Evolutionary conservation across 2,888 invertebrate species (phyloP), one percentile per base, ranked within the genome.

Genomic region (Tetramorium bicarinatum): DNA sequence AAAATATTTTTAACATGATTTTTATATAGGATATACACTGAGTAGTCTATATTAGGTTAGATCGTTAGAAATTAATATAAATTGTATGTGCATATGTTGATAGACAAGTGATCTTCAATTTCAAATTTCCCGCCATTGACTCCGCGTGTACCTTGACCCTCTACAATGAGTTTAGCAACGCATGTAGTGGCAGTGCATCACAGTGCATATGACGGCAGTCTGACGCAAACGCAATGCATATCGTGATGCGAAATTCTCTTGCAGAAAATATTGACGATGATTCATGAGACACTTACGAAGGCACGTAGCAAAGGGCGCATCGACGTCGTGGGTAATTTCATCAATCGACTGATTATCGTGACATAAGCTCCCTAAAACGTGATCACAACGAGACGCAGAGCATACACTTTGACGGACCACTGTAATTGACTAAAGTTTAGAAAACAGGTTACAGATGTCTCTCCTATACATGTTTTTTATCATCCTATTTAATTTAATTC

Each of bases 201-300:
- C 6, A 25, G 3, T n/a, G 2, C n/a, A 54, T 21, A 11, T 44
- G 8, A 4, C 25, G 47, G 44, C 62, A 3, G 15, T 54, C 15
- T 13, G 41, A 47, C 4, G 41, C n/a, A 44, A 77, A 29, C 21
- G 11, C 38, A 7, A 1, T 41, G 29, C 1, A 1, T 38, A 1
- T 3, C 29, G 4, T 13, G n/a, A 34, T 47, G 6, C 21, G 1
- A 62, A 2, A 25, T 49, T 52, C 2, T 13, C 8, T 47, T 21
- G 4, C 15, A 4, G 29, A n/a, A 21, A 47, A 34, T 25, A 0
- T 1, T 13, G 15, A 52, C 7, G 2, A 34, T 11, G 0, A 9
- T 34, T 56, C 0, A 9, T 21, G 13, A 67, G 56, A 77, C 62
- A 88, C 88, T 88, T 82, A 88, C 88, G 11, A 84, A 67, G 62